Evolutionary conservation across 2,888 invertebrate species (phyloP).

Genomic region (Dolichopus griseipennis): DNA sequence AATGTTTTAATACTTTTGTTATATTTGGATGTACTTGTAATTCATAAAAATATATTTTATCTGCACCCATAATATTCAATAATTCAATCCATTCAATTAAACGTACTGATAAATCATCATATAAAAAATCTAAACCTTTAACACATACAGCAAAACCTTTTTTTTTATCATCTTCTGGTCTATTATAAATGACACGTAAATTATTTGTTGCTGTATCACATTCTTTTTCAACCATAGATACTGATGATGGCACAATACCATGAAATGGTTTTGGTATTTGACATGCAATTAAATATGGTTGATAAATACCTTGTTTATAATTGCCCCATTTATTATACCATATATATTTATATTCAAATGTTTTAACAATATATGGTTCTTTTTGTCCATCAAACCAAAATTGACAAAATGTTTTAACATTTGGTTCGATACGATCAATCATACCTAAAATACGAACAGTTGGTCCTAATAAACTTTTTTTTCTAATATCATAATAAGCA

Average conservation of each 20-base stretch:
- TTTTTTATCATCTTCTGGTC: slow-evolving; percentile 53
- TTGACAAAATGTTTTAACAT: slow-evolving; percentile 73
- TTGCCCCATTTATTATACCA: slow-evolving; percentile 95
- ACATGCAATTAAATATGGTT: slow-evolving; percentile 84
- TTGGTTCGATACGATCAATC: slow-evolving; percentile 82
- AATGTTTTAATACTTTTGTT: slow-evolving; percentile 62
- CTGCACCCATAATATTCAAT: slow-evolving; percentile 74
- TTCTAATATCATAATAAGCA: slow-evolving; percentile 78
- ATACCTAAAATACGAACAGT: slow-evolving; percentile 77
- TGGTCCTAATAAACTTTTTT: slow-evolving; percentile 68
- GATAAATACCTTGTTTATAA: slow-evolving; percentile 81
- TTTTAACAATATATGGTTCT: slow-evolving; percentile 71
- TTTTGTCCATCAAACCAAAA: slow-evolving; percentile 81
- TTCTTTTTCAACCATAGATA: slow-evolving; percentile 73
- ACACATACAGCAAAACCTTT: slow-evolving; percentile 87
- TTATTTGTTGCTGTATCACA: slow-evolving; percentile 83
- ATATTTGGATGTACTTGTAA: slow-evolving; percentile 88
- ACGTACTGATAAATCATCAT: slow-evolving; percentile 81
- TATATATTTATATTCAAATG: slow-evolving; percentile 84
- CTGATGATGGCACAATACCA: slow-evolving; percentile 68
- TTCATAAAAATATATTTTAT: slow-evolving; percentile 85
- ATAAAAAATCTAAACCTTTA: slow-evolving; percentile 85
- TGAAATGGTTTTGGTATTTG: slow-evolving; percentile 69
- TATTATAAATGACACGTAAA: slow-evolving; percentile 70
- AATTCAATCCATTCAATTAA: slow-evolving; percentile 93